Conservation (phyloP, 2,888 invertebrate species). For the Eulithis testata region DNA sequence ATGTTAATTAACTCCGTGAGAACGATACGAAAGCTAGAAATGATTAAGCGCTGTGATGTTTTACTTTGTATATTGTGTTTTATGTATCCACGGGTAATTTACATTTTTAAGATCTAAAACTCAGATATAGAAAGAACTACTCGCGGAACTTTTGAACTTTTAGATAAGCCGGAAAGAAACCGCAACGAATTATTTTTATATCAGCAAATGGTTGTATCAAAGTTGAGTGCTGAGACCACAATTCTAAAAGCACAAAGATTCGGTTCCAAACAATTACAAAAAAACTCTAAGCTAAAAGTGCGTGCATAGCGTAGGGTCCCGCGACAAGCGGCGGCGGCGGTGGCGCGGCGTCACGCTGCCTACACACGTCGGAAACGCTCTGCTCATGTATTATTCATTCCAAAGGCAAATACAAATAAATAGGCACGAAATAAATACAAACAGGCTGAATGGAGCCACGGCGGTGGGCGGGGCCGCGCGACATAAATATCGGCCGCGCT, state of each 20-base stretch:
- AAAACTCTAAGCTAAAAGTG: constrained; percentile 46
- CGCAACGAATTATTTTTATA: background rate
- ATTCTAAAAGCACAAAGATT: constrained; percentile 1
- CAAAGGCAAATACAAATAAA: constrained; percentile 84
- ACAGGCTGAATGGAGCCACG: constrained; percentile 82
- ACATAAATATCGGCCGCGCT: constrained; percentile 81
- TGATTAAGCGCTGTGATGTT: constrained; percentile 40
- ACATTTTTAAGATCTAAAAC: background rate
- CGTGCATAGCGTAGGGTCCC: constrained; percentile 53
- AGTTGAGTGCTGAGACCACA: constrained; percentile 8
- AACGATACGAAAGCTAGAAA: constrained; percentile 54
- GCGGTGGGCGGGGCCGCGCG: constrained; percentile 79
- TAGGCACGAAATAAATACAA: constrained; percentile 84
- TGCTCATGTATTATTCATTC: constrained; percentile 83
- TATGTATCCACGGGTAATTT: background rate
- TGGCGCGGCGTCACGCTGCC: constrained; percentile 78
- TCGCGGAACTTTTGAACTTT: background rate
- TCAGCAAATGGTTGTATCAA: background rate
- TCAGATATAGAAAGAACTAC: constrained; percentile 1
- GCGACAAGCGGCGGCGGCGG: constrained; percentile 57
- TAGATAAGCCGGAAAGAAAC: background rate
- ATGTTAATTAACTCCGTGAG: constrained; percentile 72
- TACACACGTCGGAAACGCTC: constrained; percentile 83
- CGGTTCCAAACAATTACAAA: constrained; percentile 21
- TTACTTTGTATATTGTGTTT: constrained; percentile 21